These are phyloP conservation scores for Cremastobaeus sp. DNA, from an alignment of 2,888 invertebrate species.

Conservation along the genomic window DNA sequence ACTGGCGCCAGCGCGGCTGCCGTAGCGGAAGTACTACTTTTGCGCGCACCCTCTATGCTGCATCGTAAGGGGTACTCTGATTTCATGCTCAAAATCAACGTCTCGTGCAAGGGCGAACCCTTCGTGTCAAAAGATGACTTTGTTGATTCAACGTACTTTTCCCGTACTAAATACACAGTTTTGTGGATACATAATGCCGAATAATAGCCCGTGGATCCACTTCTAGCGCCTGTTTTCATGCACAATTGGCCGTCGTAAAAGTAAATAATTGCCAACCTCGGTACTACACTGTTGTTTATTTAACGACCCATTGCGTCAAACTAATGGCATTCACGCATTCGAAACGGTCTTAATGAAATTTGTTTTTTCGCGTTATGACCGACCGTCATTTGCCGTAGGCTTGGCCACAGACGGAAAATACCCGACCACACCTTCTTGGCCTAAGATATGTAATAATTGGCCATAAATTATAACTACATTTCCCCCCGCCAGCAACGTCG, in stretches of 20 bases:
- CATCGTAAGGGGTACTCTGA: slow-evolving; percentile 60
- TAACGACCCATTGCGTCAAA: too few species aligned
- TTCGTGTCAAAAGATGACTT: slow-evolving; percentile 26
- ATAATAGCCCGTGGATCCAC: slow-evolving; percentile 40
- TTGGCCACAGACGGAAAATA: slow-evolving; percentile 31
- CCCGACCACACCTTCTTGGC: slow-evolving; percentile 30
- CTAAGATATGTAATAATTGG: slow-evolving; percentile 40
- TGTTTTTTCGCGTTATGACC: slow-evolving; percentile 15
- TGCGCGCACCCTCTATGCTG: slow-evolving; percentile 67
- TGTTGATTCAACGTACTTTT: slow-evolving; percentile 59
- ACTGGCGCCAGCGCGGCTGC: slow-evolving; percentile 74
- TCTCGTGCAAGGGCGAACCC: slow-evolving; percentile 66
- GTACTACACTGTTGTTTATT: too few species aligned
- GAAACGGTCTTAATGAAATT: slow-evolving; percentile 18
- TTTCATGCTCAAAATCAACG: slow-evolving; percentile 71
- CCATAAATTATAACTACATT: slow-evolving; percentile 48
- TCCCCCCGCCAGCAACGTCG: too few species aligned
- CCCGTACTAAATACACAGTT: slow-evolving; percentile 54
- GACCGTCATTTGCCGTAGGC: slow-evolving; percentile 10
- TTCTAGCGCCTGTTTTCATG: too few species aligned
- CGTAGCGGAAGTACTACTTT: slow-evolving; percentile 77
- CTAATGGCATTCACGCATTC: too few species aligned
- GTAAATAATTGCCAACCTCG: too few species aligned
- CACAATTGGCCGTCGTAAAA: too few species aligned
- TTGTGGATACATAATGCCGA: slow-evolving; percentile 54